These are phyloP conservation scores for Myrmecophaga tridactyla DNA, from an alignment of 2,113 vertebrate genomes.

Conservation along the genomic window DNA sequence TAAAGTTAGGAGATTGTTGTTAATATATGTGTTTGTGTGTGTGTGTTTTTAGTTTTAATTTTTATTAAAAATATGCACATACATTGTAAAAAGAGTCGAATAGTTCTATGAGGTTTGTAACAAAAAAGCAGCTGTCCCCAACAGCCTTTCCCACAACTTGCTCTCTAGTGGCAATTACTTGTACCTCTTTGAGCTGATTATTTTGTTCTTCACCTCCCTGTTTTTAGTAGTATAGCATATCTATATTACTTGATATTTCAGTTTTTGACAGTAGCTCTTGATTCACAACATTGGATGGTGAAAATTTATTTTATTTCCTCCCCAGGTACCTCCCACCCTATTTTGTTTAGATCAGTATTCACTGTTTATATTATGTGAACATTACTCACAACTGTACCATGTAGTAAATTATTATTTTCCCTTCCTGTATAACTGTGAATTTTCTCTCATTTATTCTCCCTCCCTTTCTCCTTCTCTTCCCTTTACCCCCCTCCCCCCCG, in stretches of 20 bases:
- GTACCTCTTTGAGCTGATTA: not conserved
- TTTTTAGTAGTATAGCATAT: not conserved
- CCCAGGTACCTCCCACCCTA: not conserved
- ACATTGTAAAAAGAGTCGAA: not conserved
- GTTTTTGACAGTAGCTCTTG: not conserved
- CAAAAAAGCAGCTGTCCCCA: not conserved
- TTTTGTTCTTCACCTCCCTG: not conserved
- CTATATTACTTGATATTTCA: not conserved
- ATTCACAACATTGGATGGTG: not conserved
- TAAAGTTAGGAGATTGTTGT: not conserved
- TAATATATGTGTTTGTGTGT: not conserved
- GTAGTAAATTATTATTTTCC: not conserved
- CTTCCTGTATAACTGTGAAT: not conserved
- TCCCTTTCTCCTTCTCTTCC: not conserved
- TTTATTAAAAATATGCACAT: not conserved
- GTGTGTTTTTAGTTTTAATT: not conserved
- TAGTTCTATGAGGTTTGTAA: not conserved
- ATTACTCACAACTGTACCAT: not conserved
- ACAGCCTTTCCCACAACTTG: not conserved
- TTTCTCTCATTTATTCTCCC: not conserved
- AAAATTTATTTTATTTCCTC: not conserved
- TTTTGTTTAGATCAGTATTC: not conserved
- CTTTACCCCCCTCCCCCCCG: not conserved
- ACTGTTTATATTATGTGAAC: not conserved
- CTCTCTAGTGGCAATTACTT: not conserved